Evolutionary conservation across 1,140 invertebrate genomes (phyloP).

Genomic region (Acromyrmex echinatior): DNA sequence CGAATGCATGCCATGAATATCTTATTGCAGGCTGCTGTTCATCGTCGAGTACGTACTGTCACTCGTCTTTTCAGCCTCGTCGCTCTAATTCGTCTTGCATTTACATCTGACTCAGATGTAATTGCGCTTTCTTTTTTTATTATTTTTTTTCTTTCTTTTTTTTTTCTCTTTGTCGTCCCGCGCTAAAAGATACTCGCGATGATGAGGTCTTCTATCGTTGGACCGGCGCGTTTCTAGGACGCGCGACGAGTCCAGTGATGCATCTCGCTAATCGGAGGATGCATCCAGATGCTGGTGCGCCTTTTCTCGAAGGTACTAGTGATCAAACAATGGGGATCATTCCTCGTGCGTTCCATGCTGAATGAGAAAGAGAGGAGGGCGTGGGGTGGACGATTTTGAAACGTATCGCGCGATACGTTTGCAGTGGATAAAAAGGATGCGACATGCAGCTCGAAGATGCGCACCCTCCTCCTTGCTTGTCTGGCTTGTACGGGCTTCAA

Average conservation of each 20-base stretch:
- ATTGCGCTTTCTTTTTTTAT: background rate
- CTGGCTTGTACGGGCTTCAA: slow-evolving; percentile 17
- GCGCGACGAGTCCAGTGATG: background rate
- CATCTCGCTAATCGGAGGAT: slow-evolving; percentile 1
- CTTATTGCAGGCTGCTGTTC: slow-evolving; percentile 55
- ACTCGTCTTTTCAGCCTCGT: slow-evolving; percentile 26
- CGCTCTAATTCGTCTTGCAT: slow-evolving; percentile 23
- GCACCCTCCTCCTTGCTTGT: slow-evolving; percentile 29
- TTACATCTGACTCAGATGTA: slow-evolving; percentile 27
- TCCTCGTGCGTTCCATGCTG: slow-evolving; percentile 40
- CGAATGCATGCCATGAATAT: slow-evolving; percentile 77
- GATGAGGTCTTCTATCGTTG: background rate
- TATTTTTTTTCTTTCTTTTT: background rate
- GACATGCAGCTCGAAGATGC: slow-evolving; percentile 40
- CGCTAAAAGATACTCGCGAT: slow-evolving; percentile 5
- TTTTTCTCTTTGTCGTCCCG: background rate
- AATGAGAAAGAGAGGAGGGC: slow-evolving; percentile 33
- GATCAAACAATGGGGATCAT: slow-evolving; percentile 21
- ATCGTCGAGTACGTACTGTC: slow-evolving; percentile 47
- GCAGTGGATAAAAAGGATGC: slow-evolving; percentile 30
- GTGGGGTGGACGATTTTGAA: slow-evolving; percentile 1
- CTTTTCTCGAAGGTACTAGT: slow-evolving; percentile 19
- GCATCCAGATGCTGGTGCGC: background rate
- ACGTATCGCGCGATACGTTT: slow-evolving; percentile 35
- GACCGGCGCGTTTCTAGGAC: background rate